Evolutionary conservation across 2,113 vertebrate genomes (phyloP).

Genomic region (Tursiops truncatus): DNA sequence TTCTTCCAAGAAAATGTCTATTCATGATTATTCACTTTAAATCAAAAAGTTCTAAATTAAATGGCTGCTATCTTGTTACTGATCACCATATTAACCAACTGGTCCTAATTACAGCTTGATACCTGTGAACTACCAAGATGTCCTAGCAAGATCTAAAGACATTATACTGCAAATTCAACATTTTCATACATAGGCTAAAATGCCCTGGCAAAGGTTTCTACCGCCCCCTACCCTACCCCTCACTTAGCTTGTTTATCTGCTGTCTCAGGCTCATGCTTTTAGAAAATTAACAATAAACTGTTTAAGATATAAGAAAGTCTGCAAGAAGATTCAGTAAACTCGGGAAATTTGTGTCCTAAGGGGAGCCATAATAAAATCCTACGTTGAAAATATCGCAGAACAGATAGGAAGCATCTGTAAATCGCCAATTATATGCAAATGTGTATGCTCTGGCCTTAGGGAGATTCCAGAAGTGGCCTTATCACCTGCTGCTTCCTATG

Average conservation of each 20-base stretch:
- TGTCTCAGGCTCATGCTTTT: background rate
- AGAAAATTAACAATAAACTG: constrained; percentile 51
- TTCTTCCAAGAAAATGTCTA: constrained; percentile 53
- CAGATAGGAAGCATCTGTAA: constrained; percentile 54
- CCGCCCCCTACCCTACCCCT: background rate
- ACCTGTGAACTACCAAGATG: background rate
- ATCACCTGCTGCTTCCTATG: constrained; percentile 31
- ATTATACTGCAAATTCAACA: background rate
- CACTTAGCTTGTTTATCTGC: background rate
- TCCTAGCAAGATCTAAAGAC: constrained; percentile 8
- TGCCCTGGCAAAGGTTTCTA: background rate
- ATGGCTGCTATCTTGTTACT: background rate
- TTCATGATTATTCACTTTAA: constrained; percentile 55
- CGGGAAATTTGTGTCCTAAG: constrained; percentile 52
- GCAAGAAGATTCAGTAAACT: constrained; percentile 43
- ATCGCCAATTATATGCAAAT: constrained; percentile 52
- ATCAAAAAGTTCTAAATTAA: constrained; percentile 50
- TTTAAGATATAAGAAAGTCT: constrained; percentile 36
- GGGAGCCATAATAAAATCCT: constrained; percentile 53
- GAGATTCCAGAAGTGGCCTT: constrained; percentile 11
- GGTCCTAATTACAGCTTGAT: background rate
- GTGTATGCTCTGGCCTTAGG: background rate
- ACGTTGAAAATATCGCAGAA: constrained; percentile 61
- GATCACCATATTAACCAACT: constrained; percentile 38
- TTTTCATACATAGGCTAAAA: background rate